These are phyloP conservation scores for Bombus confusus DNA, from an alignment of 1,140 invertebrate species.

Conservation along the genomic window DNA sequence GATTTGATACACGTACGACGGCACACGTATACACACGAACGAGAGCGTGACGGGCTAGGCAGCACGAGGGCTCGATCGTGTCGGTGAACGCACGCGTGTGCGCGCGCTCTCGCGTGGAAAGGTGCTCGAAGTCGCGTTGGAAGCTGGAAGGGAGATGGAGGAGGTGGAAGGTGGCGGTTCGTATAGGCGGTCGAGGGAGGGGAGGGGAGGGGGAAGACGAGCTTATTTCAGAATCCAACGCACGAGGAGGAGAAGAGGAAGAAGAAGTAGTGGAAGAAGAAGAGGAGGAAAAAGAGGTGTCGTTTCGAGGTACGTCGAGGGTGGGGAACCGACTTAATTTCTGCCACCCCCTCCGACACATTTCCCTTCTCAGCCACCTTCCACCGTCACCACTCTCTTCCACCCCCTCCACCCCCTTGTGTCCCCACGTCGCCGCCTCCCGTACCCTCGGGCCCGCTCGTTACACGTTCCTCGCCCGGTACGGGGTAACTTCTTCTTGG, in stretches of 20 bases:
- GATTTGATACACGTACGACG: slow-evolving; percentile 56
- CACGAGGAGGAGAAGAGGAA: slow-evolving; percentile 60
- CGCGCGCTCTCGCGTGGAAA: slow-evolving; percentile 47
- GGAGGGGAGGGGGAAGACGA: slow-evolving; percentile 58
- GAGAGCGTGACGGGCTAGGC: slow-evolving; percentile 47
- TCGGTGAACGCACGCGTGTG: slow-evolving; percentile 34
- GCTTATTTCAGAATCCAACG: slow-evolving; percentile 80
- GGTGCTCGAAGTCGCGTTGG: slow-evolving; percentile 49
- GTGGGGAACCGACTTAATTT: slow-evolving; percentile 78
- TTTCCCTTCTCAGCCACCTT: slow-evolving; percentile 44
- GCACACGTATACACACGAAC: slow-evolving; percentile 38
- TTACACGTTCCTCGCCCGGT: slow-evolving; percentile 69
- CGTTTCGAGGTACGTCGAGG: slow-evolving; percentile 60
- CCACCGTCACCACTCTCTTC: not conserved
- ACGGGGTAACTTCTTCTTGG: slow-evolving; percentile 60
- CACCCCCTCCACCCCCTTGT: slow-evolving; percentile 33
- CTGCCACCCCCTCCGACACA: slow-evolving; percentile 65
- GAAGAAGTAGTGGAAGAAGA: slow-evolving; percentile 61
- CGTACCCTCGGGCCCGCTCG: slow-evolving; percentile 59
- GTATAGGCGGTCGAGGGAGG: not conserved
- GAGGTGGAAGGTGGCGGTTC: slow-evolving; percentile 55
- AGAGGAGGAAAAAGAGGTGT: slow-evolving; percentile 68
- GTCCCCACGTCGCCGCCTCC: slow-evolving; percentile 29
- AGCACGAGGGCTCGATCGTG: not conserved
- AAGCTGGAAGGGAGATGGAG: slow-evolving; percentile 26